These are phyloP conservation scores for Paramormyrops kingsleyae DNA, from an alignment of 2,113 vertebrate genomes.

Conservation along the genomic window DNA sequence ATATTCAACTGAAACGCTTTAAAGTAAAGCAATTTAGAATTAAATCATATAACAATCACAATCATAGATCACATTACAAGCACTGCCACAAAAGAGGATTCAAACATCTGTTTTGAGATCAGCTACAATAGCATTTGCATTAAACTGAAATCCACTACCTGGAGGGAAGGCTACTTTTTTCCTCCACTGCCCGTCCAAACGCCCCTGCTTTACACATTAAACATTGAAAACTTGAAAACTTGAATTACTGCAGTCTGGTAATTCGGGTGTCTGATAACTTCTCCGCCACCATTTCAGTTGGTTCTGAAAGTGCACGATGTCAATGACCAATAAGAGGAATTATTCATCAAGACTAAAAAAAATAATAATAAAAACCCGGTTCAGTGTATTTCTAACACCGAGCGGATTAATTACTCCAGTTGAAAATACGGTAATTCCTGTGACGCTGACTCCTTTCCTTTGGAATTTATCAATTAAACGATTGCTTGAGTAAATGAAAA, in stretches of 20 bases:
- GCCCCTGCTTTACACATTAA: neutral
- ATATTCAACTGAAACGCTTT: neutral
- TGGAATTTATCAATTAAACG: neutral
- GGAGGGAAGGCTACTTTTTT: neutral
- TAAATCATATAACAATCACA: neutral
- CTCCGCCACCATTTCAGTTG: neutral
- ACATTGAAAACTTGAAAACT: constrained; percentile 12
- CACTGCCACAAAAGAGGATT: neutral
- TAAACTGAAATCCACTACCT: neutral
- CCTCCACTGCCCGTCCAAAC: neutral
- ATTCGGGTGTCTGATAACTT: neutral
- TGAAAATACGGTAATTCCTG: neutral
- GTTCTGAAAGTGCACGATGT: neutral
- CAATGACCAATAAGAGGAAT: neutral
- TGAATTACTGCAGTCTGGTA: neutral
- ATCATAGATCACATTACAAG: neutral
- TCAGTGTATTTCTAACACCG: neutral
- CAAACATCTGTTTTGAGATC: neutral
- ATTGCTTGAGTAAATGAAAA: neutral
- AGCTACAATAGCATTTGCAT: neutral
- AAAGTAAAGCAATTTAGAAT: neutral
- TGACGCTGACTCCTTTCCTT: neutral
- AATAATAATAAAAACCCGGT: neutral
- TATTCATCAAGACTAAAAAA: neutral
- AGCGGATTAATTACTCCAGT: neutral